These are phyloP conservation scores for Poecilia velifera DNA, from an alignment of 2,797 vertebrate species.

Conservation along the genomic window DNA sequence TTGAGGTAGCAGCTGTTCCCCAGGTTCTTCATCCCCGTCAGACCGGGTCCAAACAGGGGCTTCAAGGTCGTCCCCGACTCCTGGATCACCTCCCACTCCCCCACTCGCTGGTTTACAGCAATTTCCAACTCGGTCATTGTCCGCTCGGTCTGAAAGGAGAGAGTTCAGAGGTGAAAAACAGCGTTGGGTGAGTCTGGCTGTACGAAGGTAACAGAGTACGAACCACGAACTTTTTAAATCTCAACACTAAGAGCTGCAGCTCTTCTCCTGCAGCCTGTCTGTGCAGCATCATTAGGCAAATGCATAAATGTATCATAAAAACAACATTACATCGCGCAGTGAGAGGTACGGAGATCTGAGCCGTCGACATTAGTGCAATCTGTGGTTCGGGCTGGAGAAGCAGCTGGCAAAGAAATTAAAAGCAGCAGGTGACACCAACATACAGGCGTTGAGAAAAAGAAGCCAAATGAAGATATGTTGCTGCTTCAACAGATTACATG, in stretches of 20 bases:
- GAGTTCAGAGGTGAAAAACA: background rate
- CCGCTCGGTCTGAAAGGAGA: constrained; percentile 88
- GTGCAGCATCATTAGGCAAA: constrained; percentile 46
- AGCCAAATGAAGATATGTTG: background rate
- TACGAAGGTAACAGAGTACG: background rate
- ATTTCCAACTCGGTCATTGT: constrained; percentile 99
- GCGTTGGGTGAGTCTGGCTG: background rate
- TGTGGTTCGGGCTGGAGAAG: constrained; percentile 21
- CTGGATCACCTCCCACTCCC: constrained; percentile 99
- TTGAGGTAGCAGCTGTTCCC: constrained; percentile 99
- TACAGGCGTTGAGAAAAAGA: constrained; percentile 30
- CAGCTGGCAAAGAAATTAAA: constrained; percentile 47
- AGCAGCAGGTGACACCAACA: constrained; percentile 19
- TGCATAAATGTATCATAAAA: constrained; percentile 37
- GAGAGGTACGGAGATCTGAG: constrained; percentile 29
- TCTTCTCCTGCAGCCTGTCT: constrained; percentile 19
- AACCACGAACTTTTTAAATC: constrained; percentile 20
- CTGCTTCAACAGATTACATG: background rate
- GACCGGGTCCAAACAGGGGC: constrained; percentile 90
- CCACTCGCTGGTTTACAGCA: constrained; percentile 97
- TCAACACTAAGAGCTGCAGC: constrained; percentile 25
- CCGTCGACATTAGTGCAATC: constrained; percentile 23
- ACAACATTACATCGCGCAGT: constrained; percentile 41
- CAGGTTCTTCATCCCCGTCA: constrained; percentile 97
- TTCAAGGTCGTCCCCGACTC: constrained; percentile 92